Conservation (phyloP, 1,140 invertebrate species). For the Ctenoplectra terminalis region DNA sequence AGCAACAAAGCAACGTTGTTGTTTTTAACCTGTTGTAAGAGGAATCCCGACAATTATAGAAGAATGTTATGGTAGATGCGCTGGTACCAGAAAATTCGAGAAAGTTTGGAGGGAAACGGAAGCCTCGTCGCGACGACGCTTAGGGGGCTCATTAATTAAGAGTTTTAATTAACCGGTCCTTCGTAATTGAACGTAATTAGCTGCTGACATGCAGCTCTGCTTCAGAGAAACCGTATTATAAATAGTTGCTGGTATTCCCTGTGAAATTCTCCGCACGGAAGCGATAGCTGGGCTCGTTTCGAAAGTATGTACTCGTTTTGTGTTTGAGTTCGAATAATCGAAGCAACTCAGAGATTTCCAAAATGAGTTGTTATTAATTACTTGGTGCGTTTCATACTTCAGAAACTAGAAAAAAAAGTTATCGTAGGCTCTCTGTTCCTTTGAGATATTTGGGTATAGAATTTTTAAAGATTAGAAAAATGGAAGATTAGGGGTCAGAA, state of each 20-base stretch:
- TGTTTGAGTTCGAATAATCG: neutral
- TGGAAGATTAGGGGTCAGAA: too few species aligned
- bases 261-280: neutral
- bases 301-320: neutral
- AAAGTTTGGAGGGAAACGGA: slow-evolving; percentile 19
- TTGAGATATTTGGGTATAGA: too few species aligned
- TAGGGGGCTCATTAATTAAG: slow-evolving; percentile 41
- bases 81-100: neutral
- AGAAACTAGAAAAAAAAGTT: too few species aligned
- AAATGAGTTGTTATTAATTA: neutral
- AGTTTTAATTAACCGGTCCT: slow-evolving; percentile 49
- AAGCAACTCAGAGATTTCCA: neutral
- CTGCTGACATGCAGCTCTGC: slow-evolving; percentile 8
- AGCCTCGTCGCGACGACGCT: neutral
- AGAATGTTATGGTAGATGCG: slow-evolving; percentile 6
- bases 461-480: too few species aligned
- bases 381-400: too few species aligned
- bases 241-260: slow-evolving; percentile 4
- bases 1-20: too few species aligned
- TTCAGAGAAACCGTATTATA: slow-evolving; percentile 19
- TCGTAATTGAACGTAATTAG: slow-evolving; percentile 47
- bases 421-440: too few species aligned
- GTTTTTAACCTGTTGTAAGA: too few species aligned
- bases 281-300: neutral
- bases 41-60: too few species aligned